Conservation (phyloP, 2,888 invertebrate genomes). For the Branchellion lobata region DNA sequence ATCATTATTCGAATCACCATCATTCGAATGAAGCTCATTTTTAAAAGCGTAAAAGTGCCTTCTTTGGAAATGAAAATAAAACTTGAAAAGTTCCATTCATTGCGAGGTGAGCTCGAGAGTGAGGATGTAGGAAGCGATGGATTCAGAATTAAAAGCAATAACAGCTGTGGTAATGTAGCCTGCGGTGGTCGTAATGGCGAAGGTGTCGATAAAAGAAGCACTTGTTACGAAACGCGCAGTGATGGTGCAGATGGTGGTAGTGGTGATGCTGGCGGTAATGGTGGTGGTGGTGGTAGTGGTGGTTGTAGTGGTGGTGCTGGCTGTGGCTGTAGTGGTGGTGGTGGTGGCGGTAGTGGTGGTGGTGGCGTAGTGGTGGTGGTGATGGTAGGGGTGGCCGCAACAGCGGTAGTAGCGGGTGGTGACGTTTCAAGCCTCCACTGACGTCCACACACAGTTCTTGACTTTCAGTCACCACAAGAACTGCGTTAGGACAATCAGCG, state of each 20-base stretch:
- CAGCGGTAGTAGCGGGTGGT: not conserved
- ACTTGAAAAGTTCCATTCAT: too few relatives aligned
- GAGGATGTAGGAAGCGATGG: too few relatives aligned
- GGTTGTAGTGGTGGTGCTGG: not conserved
- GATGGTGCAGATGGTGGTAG: not conserved
- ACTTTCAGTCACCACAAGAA: constrained; percentile 36
- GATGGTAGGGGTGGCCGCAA: not conserved
- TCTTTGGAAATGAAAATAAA: too few relatives aligned
- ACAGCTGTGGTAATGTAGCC: not conserved
- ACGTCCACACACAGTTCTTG: constrained; percentile 49
- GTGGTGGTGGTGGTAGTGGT: not conserved
- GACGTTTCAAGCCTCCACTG: constrained; percentile 37
- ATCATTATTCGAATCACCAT: too few relatives aligned
- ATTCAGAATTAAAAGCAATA: not conserved
- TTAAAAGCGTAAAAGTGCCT: too few relatives aligned
- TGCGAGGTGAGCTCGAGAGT: too few relatives aligned
- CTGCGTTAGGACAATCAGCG: constrained; percentile 46
- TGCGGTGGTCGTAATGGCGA: not conserved
- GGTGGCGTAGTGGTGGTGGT: not conserved
- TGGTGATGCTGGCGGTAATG: not conserved
- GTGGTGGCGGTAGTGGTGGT: not conserved
- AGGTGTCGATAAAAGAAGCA: not conserved
- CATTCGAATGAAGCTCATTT: too few relatives aligned
- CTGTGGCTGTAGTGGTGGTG: not conserved
- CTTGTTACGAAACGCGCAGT: not conserved